Evolutionary conservation across 2,888 invertebrate species (phyloP), one percentile per base, ranked within the genome.

Genomic region (Corythucha ciliata): DNA sequence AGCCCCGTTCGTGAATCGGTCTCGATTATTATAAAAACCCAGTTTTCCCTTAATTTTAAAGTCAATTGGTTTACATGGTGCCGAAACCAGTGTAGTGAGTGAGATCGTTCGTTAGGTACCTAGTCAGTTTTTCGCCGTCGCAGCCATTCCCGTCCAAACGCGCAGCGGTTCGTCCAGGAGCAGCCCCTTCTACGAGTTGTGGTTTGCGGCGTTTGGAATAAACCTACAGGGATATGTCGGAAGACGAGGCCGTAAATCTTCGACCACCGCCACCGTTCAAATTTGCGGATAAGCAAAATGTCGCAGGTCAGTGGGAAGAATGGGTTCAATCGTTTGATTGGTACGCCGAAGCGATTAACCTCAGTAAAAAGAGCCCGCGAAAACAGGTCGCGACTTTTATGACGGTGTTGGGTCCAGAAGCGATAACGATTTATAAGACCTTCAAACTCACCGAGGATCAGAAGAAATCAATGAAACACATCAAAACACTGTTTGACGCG

Each of bases 341-440:
- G 47, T 34, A 22, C 14, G 47, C 47, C 3, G 47, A 47, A 34
- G 36, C 47, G 8, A 34, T 6, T 34, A 16, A 20, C 25, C 18
- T 48, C 3, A 34, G 3, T 6, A 48, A 36, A 24, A 48, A 48
- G 26, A 48, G 18, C 10, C 48, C 26, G 25, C 18, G 25, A 21
- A 48, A 48, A 37, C 34, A 48, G 16, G 48, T 48, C 12, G 48
- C 48, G 6, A 36, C 48, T 37, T 48, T 48, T 26, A 48, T 48
- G 48, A 48, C 48, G 12, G 48, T 25, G 7, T 36, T 37, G 26
- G 48, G 37, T 7, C 16, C 21, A 18, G 34, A 48, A 20, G 20
- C 47, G 4, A 7, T 36, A 20, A 36, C 14, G 26, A 48, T 48
- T 12, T 48, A 25, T 14, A n/a, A 47, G 18, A 20, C 47, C 2